These are phyloP conservation scores for Candoia aspera DNA, from an alignment of 2,113 vertebrate species.

Conservation along the genomic window DNA sequence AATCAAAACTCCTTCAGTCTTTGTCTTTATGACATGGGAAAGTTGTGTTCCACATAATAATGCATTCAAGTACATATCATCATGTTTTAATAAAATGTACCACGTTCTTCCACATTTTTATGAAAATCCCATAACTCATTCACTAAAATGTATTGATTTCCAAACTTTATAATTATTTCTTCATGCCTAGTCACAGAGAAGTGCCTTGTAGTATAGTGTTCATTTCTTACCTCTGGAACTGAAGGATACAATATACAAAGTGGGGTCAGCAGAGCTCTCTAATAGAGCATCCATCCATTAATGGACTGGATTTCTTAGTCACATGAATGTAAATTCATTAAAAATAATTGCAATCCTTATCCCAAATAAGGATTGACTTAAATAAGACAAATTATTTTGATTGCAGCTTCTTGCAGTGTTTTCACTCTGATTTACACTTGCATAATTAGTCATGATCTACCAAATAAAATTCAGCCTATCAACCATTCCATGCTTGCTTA, in stretches of 20 bases:
- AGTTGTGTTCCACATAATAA: background rate
- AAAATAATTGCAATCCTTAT: background rate
- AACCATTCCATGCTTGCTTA: background rate
- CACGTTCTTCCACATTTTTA: background rate
- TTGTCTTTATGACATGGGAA: background rate
- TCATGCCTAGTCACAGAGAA: background rate
- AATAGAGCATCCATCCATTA: background rate
- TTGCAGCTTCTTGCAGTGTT: background rate
- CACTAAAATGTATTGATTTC: background rate
- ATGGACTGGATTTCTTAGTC: no score
- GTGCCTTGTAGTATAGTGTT: background rate
- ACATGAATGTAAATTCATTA: background rate
- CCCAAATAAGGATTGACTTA: background rate
- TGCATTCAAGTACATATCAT: background rate
- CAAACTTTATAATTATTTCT: background rate
- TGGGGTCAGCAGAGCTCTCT: background rate
- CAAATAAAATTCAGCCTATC: background rate
- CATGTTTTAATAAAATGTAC: background rate
- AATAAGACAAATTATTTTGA: background rate
- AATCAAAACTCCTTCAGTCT: constrained; percentile 34
- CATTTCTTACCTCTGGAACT: background rate
- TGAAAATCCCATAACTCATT: background rate
- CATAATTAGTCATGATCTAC: background rate
- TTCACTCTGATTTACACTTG: background rate
- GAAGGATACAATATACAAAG: no score